Evolutionary conservation across 2,797 vertebrate species (phyloP).

Genomic region (Channallabes apus): DNA sequence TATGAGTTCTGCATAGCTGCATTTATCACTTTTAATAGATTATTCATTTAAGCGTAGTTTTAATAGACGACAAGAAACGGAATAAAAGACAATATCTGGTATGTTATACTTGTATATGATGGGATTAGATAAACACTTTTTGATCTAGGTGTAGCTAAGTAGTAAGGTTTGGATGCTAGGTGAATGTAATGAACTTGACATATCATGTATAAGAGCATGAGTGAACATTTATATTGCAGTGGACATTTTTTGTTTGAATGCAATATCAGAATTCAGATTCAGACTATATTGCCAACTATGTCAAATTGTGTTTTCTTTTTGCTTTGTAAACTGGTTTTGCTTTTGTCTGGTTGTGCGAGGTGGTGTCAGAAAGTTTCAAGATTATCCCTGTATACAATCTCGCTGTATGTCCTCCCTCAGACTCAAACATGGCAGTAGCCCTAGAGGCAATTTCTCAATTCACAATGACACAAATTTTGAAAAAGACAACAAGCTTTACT

Average conservation of each 20-base stretch:
- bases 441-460: too few species aligned
- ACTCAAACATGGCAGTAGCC: too few species aligned
- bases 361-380: too few species aligned
- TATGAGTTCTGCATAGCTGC: conserved; percentile 18
- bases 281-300: neutral
- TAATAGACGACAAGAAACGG: neutral
- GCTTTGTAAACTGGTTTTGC: neutral
- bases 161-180: conserved; percentile 7
- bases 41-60: conserved; percentile 51
- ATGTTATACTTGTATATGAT: neutral
- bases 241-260: neutral
- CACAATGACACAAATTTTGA: too few species aligned
- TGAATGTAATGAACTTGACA: neutral
- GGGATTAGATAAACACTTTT: neutral
- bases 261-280: neutral
- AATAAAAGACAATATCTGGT: conserved; percentile 27
- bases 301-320: neutral
- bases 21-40: neutral
- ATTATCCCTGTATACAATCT: too few species aligned
- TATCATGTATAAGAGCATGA: neutral
- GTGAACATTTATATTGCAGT: neutral
- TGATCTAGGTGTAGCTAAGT: neutral
- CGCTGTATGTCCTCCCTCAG: too few species aligned
- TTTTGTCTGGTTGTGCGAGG: neutral
- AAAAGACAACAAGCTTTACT: too few species aligned